Evolutionary conservation across 1,140 invertebrate species (phyloP), one percentile per base, ranked within the genome.

Genomic region (Brevipalpus yothersi): DNA sequence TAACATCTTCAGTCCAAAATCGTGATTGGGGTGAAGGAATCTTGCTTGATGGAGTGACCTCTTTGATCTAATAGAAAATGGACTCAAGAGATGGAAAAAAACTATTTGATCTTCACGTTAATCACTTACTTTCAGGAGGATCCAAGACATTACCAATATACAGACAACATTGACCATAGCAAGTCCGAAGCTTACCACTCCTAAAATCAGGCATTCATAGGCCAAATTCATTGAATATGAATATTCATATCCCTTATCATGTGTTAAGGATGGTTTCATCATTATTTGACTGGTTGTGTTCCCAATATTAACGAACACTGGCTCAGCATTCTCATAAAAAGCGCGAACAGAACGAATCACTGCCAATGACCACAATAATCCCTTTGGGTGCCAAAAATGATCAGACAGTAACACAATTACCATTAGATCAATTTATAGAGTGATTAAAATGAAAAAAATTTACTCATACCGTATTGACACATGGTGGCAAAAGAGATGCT

Each of bases 391-490:
- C 19, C n/a, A n/a, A n/a, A n/a, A n/a, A n/a, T n/a, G n/a, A n/a
- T n/a, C n/a, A n/a, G n/a, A n/a, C n/a, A n/a, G n/a, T n/a, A n/a
- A n/a, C n/a, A n/a, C n/a, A n/a, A n/a, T n/a, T n/a, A n/a, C n/a
- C n/a, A n/a, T n/a, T n/a, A n/a, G n/a, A n/a, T n/a, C n/a, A n/a
- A n/a, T n/a, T n/a, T n/a, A 15, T 4, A 60, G 54, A 42, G 11
- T 60, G 23, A 17, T n/a, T 54, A 40, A 56, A 15, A 9, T 56
- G n/a, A n/a, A n/a, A n/a, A n/a, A n/a, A n/a, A n/a, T n/a, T n/a
- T n/a, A n/a, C n/a, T n/a, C n/a, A n/a, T 73, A 84, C 82, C 67
- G 81, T 82, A 70, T 89, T 89, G 8, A 88, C 84, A 61, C 83
- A 81, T 13, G 85, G 86, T n/a, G 85, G 85, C 56, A 90, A 67